phyloP scores from a whole-genome alignment of 2,797 vertebrate species.

The Helicolenus hilgendorfi region DNA sequence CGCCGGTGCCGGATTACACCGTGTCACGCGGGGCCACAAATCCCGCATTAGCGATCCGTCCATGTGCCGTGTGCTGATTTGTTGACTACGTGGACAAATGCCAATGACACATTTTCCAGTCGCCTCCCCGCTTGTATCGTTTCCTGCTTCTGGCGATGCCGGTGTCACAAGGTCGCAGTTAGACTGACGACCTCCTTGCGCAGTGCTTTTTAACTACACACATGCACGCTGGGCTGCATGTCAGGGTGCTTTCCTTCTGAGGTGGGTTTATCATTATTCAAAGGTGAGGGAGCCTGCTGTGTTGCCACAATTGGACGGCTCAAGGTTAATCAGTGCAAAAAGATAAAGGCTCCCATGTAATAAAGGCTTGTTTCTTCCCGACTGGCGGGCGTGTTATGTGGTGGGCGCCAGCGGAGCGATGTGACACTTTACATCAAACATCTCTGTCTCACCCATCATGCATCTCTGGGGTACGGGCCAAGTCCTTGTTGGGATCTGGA shows the following conservation, averaged over 20 bases:
- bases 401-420: constrained; percentile 51
- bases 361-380: constrained; percentile 20
- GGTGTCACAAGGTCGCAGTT: constrained; percentile 34
- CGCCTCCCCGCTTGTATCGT: constrained; percentile 29
- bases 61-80: constrained; percentile 52
- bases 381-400: constrained; percentile 60
- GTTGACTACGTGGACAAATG: constrained; percentile 59
- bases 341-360: background rate
- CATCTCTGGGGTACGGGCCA: constrained; percentile 73
- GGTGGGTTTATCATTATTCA: constrained; percentile 61
- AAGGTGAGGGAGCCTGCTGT: constrained; percentile 45
- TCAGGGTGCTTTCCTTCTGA: constrained; percentile 34
- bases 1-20: constrained; percentile 64
- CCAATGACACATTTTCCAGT: constrained; percentile 59
- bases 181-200: constrained; percentile 31
- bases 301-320: constrained; percentile 33
- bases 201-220: constrained; percentile 62
- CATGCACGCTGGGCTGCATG: constrained; percentile 44
- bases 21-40: constrained; percentile 67
- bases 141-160: constrained; percentile 1
- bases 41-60: constrained; percentile 68
- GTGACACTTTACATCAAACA: constrained; percentile 84
- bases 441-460: constrained; percentile 75
- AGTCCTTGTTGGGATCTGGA: constrained; percentile 73
- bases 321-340: constrained; percentile 75